Evolutionary conservation across 2,888 invertebrate species (phyloP), one percentile per base, ranked within the genome.

Genomic region (Tipula lateralis): DNA sequence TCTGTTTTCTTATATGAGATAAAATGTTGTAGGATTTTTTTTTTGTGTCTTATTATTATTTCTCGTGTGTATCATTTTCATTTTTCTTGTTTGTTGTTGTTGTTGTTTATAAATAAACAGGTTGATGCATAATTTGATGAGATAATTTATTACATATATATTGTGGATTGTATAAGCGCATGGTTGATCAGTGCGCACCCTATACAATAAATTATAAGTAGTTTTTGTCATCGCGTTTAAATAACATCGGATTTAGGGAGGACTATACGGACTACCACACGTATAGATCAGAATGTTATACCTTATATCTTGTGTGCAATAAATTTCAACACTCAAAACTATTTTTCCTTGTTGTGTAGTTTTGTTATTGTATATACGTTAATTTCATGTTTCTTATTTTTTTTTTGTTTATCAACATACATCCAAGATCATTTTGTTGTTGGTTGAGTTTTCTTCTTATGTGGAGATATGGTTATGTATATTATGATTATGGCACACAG

Each of bases 291-390:
- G 82, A 30, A 32, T 82, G 29, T 82, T 82, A n/a, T n/a, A 16
- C 32, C 32, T 82, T 29, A 30, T 30, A n/a, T 82, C 29, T 82
- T 82, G 16, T 82, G 32, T 82, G 82, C 82, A 30, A 82, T 82
- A 82, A 82, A 82, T 82, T 82, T 82, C 82, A 82, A 82, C 82
- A 82, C 82, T 82, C 82, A 30, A 29, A 32, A 82, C 82, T 82
- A 82, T 82, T 82, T 82, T 82, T 44, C n/a, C 44, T 82, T 30
- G 30, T 30, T 82, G 82, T 82, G 29, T 82, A 82, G 29, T 82
- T 82, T 82, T 82, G 1, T 82, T 82, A n/a, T 82, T 82, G 16
- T 30, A n/a, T n/a, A n/a, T n/a, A 82, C 32, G 16, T 82, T 82
- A 82, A 32, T 82, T 82, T 82, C 16, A 29, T 82, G 82, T 82